These are phyloP conservation scores for Rhadinocentrus ornatus DNA, from an alignment of 2,797 vertebrate species.

Conservation along the genomic window DNA sequence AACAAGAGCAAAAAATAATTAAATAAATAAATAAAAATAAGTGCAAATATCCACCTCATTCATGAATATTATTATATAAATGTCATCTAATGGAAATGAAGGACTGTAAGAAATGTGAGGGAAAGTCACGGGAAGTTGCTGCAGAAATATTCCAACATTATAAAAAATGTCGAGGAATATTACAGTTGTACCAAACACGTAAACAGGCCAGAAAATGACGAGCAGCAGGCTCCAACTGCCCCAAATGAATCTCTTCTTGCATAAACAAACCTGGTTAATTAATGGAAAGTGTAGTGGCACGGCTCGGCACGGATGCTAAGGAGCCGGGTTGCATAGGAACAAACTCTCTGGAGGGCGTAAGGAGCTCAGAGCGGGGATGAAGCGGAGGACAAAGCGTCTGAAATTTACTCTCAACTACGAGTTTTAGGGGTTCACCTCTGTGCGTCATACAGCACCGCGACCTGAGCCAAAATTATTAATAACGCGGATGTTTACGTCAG, in stretches of 20 bases:
- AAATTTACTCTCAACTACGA: neutral
- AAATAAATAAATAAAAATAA: no score
- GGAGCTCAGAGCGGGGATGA: slow-evolving; percentile 23
- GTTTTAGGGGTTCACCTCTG: neutral
- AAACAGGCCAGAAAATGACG: slow-evolving; percentile 17
- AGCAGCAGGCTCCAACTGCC: slow-evolving; percentile 4
- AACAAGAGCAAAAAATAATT: neutral
- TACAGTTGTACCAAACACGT: neutral
- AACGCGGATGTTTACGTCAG: neutral
- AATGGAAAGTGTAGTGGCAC: slow-evolving; percentile 47
- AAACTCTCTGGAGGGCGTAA: slow-evolving; percentile 32
- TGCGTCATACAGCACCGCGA: neutral
- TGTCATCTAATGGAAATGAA: neutral
- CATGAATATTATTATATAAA: neutral
- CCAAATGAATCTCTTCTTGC: slow-evolving; percentile 21
- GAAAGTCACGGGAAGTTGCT: neutral
- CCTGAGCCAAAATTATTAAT: neutral
- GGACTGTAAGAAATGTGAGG: neutral
- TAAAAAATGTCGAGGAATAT: neutral
- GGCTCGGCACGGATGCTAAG: slow-evolving; percentile 17
- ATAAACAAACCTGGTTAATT: slow-evolving; percentile 45
- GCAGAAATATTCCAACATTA: neutral
- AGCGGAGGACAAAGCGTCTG: neutral
- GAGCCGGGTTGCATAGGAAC: slow-evolving; percentile 47
- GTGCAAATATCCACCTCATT: no score